Base-by-base conservation (phyloP, 2,113 vertebrate species). In the Brienomyrus longianalis region DNA sequence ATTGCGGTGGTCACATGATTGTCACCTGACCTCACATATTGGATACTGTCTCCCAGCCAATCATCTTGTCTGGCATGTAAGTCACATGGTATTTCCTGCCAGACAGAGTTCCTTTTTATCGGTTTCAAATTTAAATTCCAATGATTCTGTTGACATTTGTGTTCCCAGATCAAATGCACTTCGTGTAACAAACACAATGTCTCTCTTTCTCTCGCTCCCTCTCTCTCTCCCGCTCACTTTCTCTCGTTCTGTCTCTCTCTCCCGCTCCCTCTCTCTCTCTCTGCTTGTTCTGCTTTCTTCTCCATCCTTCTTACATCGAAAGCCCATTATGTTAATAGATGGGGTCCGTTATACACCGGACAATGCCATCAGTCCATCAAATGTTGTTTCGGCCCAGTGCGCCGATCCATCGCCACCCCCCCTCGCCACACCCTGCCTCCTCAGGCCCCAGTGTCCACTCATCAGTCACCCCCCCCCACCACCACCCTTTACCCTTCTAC, bases 321-420 rank as follows among this genome's bases (percentile, higher is more conserved):
- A 85, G 83, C 56, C 89, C 88, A 89, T 89, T 87, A 89, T 87
- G 43, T 87, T 87, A 83, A 77, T 80, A 87, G 90, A 91, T 89
- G 84, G 66, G 88, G 50, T 66, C 66, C 45, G 74, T 91, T 91
- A 89, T 89, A 88, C 50, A 83, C 50, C 51, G 77, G 84, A 77
- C 90, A 87, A 50, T 89, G 62, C 90, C 89, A 89, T 87, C 88
- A 91, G 88, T 87, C 86, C 88, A 91, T 91, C 88, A 91, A 89
- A 87, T 54, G 90, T 5, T 43, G 35, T 66, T 87, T 87, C 51
- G 66, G 77, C 88, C 88, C 43, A 52, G 15, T 35, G 50, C 62
- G 48, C 50, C 88, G 83, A 91, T 89, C 88, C 89, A 88, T 91
- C 88, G n/a, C 50, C 19, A 43, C 43, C 43, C 19, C 19, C 17